phyloP scores from a whole-genome alignment of 2,797 vertebrate species.

The Manis pentadactyla region DNA sequence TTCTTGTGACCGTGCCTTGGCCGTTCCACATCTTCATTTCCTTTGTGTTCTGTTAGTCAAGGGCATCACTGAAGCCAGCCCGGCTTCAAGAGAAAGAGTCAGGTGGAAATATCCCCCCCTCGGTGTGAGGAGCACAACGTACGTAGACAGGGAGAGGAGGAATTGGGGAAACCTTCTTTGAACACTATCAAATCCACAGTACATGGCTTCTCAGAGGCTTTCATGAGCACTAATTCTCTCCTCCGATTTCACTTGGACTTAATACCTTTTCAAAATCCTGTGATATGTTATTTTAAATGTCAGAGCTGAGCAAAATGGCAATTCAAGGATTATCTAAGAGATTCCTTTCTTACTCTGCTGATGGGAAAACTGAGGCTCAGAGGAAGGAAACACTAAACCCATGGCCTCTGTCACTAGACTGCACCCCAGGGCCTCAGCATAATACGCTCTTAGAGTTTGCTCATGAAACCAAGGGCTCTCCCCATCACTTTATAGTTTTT shows the following conservation, averaged over 20 bases:
- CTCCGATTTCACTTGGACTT: neutral
- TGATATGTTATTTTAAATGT: neutral
- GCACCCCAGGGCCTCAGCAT: neutral
- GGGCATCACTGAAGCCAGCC: neutral
- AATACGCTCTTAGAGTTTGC: neutral
- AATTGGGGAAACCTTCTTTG: neutral
- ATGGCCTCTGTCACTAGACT: neutral
- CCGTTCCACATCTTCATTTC: neutral
- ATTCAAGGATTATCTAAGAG: neutral
- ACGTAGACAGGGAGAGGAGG: neutral
- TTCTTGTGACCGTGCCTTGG: neutral
- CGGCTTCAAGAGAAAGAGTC: neutral
- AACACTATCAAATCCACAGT: neutral
- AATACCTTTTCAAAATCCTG: neutral
- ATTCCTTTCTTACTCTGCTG: neutral
- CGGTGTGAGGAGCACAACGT: neutral
- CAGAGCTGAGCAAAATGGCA: neutral
- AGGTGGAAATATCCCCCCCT: neutral
- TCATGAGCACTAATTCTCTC: neutral
- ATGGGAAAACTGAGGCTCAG: neutral
- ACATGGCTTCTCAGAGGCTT: too few species aligned
- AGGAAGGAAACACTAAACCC: neutral
- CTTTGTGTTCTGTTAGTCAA: neutral
- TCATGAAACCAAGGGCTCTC: neutral
- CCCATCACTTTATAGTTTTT: neutral